These are phyloP conservation scores for Aphelenchoides avenae DNA, from an alignment of 1,140 invertebrate species.

Conservation along the genomic window DNA sequence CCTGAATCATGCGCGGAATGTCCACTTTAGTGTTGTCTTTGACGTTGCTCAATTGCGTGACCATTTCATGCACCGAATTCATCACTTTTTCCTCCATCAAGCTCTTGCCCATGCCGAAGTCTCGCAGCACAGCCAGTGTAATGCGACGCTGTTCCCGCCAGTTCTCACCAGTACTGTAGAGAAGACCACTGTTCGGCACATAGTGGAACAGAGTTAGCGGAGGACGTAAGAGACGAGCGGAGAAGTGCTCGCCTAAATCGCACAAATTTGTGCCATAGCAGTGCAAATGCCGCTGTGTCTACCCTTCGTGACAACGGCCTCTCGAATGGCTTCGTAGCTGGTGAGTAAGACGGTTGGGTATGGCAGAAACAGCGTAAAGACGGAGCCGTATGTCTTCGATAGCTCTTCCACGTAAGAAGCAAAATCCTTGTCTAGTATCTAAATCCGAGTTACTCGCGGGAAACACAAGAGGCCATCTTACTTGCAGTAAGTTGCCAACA, in stretches of 20 bases:
- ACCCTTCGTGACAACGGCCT: slow-evolving; percentile 7
- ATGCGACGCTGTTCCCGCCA: slow-evolving; percentile 6
- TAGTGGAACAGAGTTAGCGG: background rate
- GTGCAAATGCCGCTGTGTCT: too few relatives aligned
- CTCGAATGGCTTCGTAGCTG: slow-evolving; percentile 7
- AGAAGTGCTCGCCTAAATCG: slow-evolving; percentile 6
- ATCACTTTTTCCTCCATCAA: slow-evolving; percentile 10
- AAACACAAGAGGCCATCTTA: too few relatives aligned
- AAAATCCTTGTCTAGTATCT: too few relatives aligned
- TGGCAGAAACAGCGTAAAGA: slow-evolving; percentile 7
- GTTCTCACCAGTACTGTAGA: background rate
- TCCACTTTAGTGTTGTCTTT: slow-evolving; percentile 7
- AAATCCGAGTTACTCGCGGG: too few relatives aligned
- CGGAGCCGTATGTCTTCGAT: background rate
- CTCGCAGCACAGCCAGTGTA: slow-evolving; percentile 1
- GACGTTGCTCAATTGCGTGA: background rate
- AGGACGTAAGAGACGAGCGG: background rate
- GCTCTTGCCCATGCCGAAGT: slow-evolving; percentile 7
- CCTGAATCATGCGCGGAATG: background rate
- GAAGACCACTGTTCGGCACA: background rate
- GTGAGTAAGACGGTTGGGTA: background rate
- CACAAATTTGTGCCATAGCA: too few relatives aligned
- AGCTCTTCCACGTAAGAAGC: slow-evolving; percentile 2
- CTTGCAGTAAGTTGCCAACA: too few relatives aligned
- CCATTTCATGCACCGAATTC: background rate